A percentile compares a stretch with the other conserved stretches of the same genome.
Conservation (phyloP, 2,797 vertebrate genomes). For the Cynopterus sphinx region DNA sequence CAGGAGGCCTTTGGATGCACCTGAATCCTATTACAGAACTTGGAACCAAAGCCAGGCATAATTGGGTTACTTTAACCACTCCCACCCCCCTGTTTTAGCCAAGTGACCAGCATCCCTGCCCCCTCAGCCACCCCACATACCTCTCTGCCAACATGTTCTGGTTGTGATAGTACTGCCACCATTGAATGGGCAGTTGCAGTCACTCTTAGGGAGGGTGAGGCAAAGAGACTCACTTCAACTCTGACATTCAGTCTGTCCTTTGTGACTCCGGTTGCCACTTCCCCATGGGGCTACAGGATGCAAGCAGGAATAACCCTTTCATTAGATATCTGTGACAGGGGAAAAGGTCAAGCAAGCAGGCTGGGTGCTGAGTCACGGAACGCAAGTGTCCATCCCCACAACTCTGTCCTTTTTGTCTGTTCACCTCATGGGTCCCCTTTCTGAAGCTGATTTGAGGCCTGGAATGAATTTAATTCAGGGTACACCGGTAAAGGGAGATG, state of each 20-base stretch:
- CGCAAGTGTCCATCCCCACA: not conserved
- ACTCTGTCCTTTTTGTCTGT: not conserved
- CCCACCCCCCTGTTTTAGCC: not conserved
- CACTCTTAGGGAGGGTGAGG: slow-evolving; percentile 76
- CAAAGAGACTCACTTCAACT: slow-evolving; percentile 82
- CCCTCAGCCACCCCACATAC: not conserved
- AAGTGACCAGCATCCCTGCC: not conserved
- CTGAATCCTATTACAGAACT: not conserved
- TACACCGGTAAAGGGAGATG: not conserved
- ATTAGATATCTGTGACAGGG: slow-evolving; percentile 33
- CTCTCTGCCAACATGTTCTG: slow-evolving; percentile 64
- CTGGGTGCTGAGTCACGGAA: slow-evolving; percentile 64
- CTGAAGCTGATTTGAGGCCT: not conserved
- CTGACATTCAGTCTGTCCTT: slow-evolving; percentile 83
- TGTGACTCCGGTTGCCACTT: slow-evolving; percentile 79
- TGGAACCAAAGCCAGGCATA: slow-evolving; percentile 39
- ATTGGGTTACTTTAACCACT: not conserved
- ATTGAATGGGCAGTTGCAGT: slow-evolving; percentile 59
- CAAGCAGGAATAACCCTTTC: slow-evolving; percentile 71
- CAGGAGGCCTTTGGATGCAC: not conserved
- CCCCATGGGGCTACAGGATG: slow-evolving; percentile 63
- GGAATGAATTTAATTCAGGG: not conserved
- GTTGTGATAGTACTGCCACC: slow-evolving; percentile 67
- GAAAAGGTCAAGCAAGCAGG: slow-evolving; percentile 51
- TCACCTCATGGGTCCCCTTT: not conserved